Evolutionary conservation across 2,797 vertebrate species (phyloP).

Genomic region (Varecia variegata): DNA sequence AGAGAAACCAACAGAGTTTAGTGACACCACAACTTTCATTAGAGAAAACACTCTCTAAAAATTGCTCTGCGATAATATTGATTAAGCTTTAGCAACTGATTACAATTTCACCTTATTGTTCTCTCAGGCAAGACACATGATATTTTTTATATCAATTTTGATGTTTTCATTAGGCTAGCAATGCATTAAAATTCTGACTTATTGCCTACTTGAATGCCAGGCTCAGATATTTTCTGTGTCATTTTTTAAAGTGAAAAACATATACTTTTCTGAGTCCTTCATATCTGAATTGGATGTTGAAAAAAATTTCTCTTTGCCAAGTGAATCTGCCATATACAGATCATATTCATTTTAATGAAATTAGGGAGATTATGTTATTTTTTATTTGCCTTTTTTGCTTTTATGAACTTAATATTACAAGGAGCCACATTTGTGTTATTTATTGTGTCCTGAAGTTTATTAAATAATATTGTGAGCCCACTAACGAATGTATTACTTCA

Average conservation of each 20-base stretch:
- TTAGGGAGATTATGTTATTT: neutral
- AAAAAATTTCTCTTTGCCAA: neutral
- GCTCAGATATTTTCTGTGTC: neutral
- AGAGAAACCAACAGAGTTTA: neutral
- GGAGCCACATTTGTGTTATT: neutral
- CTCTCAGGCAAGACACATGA: constrained; percentile 10
- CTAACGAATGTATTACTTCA: neutral
- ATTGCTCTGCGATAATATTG: neutral
- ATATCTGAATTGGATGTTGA: neutral
- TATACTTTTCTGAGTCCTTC: neutral
- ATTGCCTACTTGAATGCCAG: constrained; percentile 28
- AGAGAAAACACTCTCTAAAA: constrained; percentile 14
- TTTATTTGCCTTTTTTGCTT: neutral
- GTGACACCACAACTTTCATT: constrained; percentile 22
- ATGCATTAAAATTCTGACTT: constrained; percentile 30
- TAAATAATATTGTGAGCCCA: neutral
- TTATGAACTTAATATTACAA: neutral
- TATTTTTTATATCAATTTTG: constrained; percentile 25
- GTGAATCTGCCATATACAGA: neutral
- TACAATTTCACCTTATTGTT: constrained; percentile 37
- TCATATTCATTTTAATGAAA: neutral
- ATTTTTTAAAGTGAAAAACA: constrained; percentile 17
- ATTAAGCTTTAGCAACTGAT: constrained; percentile 44
- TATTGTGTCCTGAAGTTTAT: neutral
- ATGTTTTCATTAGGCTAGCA: constrained; percentile 44